These are phyloP conservation scores for Pseudorectes ferrugineus DNA, from an alignment of 2,113 vertebrate species.

Conservation along the genomic window DNA sequence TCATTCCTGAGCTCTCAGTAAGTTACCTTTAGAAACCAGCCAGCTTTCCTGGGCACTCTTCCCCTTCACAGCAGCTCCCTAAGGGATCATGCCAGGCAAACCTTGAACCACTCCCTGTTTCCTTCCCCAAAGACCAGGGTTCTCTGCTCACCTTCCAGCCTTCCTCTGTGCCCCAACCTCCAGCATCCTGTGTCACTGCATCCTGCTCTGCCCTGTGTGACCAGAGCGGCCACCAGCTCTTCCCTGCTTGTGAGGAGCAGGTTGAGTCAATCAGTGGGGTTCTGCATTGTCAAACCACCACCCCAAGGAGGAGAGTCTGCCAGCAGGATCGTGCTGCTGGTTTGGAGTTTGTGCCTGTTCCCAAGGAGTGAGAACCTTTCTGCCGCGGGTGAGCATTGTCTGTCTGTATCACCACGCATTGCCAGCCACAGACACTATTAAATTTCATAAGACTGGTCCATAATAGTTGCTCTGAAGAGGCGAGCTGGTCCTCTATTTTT, in stretches of 20 bases:
- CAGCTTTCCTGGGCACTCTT: background rate
- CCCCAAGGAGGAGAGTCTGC: accelerated
- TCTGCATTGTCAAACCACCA: background rate
- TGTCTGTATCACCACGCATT: accelerated
- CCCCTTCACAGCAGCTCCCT: background rate
- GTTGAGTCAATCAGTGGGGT: background rate
- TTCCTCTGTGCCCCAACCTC: background rate
- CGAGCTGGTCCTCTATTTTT: background rate
- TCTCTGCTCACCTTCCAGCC: background rate
- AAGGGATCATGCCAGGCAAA: background rate
- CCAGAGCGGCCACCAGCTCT: background rate
- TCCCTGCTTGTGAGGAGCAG: background rate
- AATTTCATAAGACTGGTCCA: background rate
- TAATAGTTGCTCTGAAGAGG: background rate
- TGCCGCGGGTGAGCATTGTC: accelerated
- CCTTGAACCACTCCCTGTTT: background rate
- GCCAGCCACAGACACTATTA: background rate
- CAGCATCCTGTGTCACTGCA: background rate
- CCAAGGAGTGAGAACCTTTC: accelerated
- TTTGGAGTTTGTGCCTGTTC: background rate
- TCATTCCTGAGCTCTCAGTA: background rate
- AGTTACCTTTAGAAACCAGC: background rate
- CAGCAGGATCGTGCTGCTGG: background rate
- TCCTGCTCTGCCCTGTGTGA: background rate
- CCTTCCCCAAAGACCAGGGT: background rate